A percentile compares a stretch with the other conserved stretches of the same genome.
These are phyloP conservation scores for Diglossa cyanea DNA, from an alignment of 2,797 vertebrate species.

Conservation along the genomic window DNA sequence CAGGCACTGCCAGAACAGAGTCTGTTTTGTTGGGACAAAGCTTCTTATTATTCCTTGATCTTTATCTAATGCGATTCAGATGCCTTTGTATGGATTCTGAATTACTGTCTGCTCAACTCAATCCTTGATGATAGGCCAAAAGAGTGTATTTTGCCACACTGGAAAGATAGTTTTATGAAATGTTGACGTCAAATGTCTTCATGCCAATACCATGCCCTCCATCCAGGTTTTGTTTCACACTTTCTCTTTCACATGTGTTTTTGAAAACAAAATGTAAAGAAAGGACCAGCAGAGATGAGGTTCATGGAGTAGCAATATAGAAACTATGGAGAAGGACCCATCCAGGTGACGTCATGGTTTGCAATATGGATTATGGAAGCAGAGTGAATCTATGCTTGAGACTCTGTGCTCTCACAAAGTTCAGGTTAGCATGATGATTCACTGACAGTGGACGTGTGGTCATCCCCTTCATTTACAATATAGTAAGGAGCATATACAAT, in stretches of 20 bases:
- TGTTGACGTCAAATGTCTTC: neutral
- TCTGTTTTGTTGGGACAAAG: neutral
- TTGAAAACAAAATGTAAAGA: neutral
- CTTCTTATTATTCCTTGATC: neutral
- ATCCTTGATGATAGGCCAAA: neutral
- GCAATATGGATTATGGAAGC: neutral
- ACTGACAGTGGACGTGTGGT: neutral
- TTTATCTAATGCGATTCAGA: neutral
- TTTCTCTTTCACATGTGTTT: neutral
- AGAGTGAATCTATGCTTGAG: neutral
- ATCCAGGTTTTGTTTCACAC: neutral
- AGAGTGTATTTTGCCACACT: neutral
- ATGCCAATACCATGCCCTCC: rapidly evolving
- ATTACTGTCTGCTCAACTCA: neutral
- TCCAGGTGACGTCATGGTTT: neutral
- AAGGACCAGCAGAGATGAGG: neutral
- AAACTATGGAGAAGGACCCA: neutral
- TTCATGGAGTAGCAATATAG: neutral
- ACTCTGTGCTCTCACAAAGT: neutral
- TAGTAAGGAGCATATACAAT: no score
- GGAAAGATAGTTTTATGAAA: neutral
- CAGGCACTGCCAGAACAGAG: neutral
- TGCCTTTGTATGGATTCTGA: neutral
- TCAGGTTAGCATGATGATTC: neutral
- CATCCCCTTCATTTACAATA: neutral